Evolutionary conservation across 2,113 vertebrate genomes (phyloP), one percentile per base, ranked within the genome.

Genomic region (Labeo rohita): DNA sequence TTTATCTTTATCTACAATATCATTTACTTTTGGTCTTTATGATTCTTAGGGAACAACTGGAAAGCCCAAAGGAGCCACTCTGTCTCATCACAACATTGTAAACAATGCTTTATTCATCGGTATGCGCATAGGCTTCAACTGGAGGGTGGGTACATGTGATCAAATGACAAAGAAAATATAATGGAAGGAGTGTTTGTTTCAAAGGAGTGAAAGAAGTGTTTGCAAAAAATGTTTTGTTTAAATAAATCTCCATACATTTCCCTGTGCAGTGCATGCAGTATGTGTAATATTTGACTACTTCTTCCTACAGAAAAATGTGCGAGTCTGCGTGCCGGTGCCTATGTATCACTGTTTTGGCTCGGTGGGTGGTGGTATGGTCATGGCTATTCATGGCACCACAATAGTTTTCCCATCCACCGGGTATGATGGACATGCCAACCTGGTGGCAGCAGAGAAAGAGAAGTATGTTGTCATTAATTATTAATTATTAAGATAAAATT

Each of bases 311-410:
- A 90, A 92, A 8, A n/a, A 92, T 2, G 0, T 66, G 0, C 94
- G 96, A 0, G 0, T 94, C 3, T 93, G 93, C 10, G 0, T 98
- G 8, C 97, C 97, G 0, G 90, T 94, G 0, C 98, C 98, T 3
- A 54, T 99, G 80, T 99, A 97, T 89, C 98, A 99, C 88, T 98
- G 97, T 93, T 94, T 99, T 87, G 96, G 96, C 0, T 98, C 96
- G 0, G 97, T 99, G 43, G 95, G 93, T 0, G 98, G 93, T 15
- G 95, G 94, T 3, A 87, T 99, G 74, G 85, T 94, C 45, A 95
- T 95, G 95, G 88, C 95, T 4, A 0, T 96, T 12, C 93, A 97
- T 0, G 96, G 97, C 0, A 0, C 83, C 87, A 90, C 95, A 16
- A 70, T 95, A 52, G 43, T 98, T 88, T 96, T 96, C 85, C 93